Percentiles rank a stretch among this genome's conserved stretches.
phyloP scores from a whole-genome alignment of 1,140 invertebrate species.

The Phortica variegata region DNA sequence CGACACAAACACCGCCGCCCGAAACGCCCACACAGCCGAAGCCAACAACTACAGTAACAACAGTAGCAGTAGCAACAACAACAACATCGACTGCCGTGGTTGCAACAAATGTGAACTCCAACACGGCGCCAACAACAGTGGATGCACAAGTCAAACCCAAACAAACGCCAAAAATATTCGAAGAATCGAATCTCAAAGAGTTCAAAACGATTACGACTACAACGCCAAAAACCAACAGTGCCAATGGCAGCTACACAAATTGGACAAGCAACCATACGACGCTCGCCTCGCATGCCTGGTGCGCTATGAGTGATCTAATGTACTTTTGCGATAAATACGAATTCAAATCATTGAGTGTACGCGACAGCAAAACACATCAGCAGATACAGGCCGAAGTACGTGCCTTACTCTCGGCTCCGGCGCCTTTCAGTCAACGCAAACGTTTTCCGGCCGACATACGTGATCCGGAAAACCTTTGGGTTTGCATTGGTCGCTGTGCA shows the following conservation, averaged over 20 bases:
- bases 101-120: not conserved
- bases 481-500: slow-evolving; percentile 47
- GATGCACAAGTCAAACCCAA: not conserved
- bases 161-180: slow-evolving; percentile 3
- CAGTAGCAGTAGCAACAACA: slow-evolving; percentile 1
- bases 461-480: slow-evolving; percentile 51
- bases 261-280: slow-evolving; percentile 38
- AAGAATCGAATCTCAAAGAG: not conserved
- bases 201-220: not conserved
- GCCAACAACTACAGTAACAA: not conserved
- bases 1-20: too few species aligned
- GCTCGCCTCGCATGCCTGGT: slow-evolving; percentile 39
- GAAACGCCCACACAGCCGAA: not conserved
- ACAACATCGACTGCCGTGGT: too few species aligned
- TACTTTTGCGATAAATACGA: slow-evolving; percentile 52
- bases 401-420: slow-evolving; percentile 28
- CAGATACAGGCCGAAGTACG: slow-evolving; percentile 43
- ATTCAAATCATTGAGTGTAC: slow-evolving; percentile 39
- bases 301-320: slow-evolving; percentile 49
- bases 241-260: slow-evolving; percentile 32
- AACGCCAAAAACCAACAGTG: not conserved
- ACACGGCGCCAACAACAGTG: not conserved
- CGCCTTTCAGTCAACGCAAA: slow-evolving; percentile 43
- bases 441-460: slow-evolving; percentile 48
- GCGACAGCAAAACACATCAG: slow-evolving; percentile 36